phyloP scores from a whole-genome alignment of 2,113 vertebrate species.

The Leucopternis melanops region DNA sequence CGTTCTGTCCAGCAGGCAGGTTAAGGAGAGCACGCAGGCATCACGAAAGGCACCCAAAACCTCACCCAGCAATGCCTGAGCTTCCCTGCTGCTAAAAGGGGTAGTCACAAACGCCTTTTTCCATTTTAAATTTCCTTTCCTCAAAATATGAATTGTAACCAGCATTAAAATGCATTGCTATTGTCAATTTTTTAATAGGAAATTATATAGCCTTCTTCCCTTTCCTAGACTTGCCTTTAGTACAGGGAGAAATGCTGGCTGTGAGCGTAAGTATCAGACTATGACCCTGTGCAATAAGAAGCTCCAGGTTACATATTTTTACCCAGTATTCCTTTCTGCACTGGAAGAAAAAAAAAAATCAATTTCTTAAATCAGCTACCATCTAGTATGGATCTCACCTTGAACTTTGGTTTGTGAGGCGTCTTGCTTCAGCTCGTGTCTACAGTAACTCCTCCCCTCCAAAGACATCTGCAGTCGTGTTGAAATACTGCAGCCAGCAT shows the following conservation, averaged over 20 bases:
- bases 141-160: background rate
- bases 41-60: background rate
- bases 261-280: background rate
- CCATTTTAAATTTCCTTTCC: background rate
- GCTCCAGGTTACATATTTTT: background rate
- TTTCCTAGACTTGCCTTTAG: background rate
- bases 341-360: background rate
- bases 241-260: background rate
- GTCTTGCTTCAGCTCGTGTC: background rate
- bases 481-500: background rate
- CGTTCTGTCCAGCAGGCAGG: background rate
- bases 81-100: background rate
- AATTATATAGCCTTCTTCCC: background rate
- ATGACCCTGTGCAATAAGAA: background rate
- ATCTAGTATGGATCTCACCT: slow-evolving; percentile 31
- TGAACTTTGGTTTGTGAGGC: background rate
- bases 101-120: background rate
- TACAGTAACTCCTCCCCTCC: background rate
- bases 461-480: background rate
- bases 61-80: background rate
- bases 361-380: background rate
- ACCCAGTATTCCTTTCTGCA: background rate
- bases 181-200: background rate
- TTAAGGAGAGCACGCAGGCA: background rate
- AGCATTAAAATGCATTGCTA: background rate